Conservation (phyloP, 2,797 vertebrate genomes). For the Babyrousa celebensis region DNA sequence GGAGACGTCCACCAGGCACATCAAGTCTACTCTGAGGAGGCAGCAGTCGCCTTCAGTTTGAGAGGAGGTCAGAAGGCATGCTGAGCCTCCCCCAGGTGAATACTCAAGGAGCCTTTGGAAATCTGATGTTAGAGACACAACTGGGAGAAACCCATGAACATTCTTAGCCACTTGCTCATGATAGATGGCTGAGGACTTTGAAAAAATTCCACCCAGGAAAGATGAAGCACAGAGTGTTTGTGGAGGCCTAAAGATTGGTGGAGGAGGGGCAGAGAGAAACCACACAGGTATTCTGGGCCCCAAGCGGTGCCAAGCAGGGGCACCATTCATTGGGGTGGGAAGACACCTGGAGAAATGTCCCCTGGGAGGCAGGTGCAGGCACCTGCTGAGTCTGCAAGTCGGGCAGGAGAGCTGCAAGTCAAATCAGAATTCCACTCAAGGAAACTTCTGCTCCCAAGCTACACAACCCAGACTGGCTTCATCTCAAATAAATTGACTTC, state of each 20-base stretch:
- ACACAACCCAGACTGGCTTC: neutral
- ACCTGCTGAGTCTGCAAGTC: neutral
- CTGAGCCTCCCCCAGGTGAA: neutral
- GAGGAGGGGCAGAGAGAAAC: neutral
- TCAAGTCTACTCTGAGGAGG: neutral
- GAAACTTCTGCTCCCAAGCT: neutral
- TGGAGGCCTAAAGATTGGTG: neutral
- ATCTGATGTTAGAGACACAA: neutral
- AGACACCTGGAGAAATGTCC: too few relatives aligned
- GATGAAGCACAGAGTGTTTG: neutral
- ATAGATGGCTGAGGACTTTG: neutral
- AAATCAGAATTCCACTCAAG: neutral
- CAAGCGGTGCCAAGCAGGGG: fast-evolving
- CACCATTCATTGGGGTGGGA: neutral
- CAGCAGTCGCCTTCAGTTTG: neutral
- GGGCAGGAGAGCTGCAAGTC: neutral
- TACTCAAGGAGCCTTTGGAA: neutral
- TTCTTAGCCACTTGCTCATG: neutral
- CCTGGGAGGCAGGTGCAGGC: neutral
- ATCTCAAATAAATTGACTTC: neutral
- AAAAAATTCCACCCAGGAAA: too few relatives aligned
- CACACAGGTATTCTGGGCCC: neutral
- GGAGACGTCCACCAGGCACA: too few relatives aligned
- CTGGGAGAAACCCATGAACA: neutral
- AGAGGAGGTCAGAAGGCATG: neutral